Evolutionary conservation across 2,888 invertebrate genomes (phyloP).

Genomic region (Erannis defoliaria): DNA sequence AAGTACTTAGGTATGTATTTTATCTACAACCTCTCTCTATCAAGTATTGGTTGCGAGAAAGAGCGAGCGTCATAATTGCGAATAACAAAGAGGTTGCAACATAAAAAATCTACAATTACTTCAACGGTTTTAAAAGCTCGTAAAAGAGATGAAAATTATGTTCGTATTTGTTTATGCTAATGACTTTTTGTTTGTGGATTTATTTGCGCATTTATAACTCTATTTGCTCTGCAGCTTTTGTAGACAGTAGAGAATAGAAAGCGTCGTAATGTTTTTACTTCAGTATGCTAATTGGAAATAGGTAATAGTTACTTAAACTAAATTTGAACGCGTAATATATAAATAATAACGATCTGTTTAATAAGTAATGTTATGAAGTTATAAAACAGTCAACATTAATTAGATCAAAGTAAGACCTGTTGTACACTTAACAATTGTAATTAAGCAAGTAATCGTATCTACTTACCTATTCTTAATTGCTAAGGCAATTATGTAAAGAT

Average conservation of each 20-base stretch:
- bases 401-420: neutral
- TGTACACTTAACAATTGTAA: neutral
- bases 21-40: conserved; percentile 54
- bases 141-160: conserved; percentile 40
- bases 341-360: neutral
- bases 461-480: no score
- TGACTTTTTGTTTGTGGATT: conserved; percentile 39
- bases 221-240: conserved; percentile 31
- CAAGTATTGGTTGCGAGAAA: conserved; percentile 42
- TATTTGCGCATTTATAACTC: conserved; percentile 34
- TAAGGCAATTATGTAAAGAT: no score
- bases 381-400: neutral
- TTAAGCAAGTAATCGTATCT: no score
- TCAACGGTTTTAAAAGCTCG: conserved; percentile 36
- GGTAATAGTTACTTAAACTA: neutral
- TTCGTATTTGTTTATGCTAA: conserved; percentile 41
- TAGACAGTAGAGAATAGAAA: conserved; percentile 20
- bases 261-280: neutral
- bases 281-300: neutral
- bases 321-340: no score
- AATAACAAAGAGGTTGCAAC: conserved; percentile 21
- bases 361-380: neutral
- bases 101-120: conserved; percentile 40
- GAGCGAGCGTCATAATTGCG: conserved; percentile 11
- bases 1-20: conserved; percentile 67